Base-by-base conservation (phyloP, 2,113 vertebrate species). In the Sinosuthora webbiana region DNA sequence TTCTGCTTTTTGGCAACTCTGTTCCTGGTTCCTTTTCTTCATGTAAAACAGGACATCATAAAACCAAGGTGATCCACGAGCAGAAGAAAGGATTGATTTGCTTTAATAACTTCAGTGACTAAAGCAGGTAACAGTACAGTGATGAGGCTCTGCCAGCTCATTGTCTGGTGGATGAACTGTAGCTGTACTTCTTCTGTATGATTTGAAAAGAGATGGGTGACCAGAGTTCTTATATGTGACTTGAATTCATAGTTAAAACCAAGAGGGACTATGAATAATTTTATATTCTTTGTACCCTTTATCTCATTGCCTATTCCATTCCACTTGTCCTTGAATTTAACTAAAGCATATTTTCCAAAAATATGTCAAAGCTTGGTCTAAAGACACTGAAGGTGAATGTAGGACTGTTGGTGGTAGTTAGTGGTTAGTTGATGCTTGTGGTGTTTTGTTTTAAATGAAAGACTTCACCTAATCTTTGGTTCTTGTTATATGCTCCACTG, bases 1-100 rank as follows among this genome's bases (percentile, higher is more conserved):
- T 71, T 82, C 77, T 95, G 55, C 81, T 93, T 91, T 95, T 92
- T 89, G 95, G 88, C 90, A 87, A 92, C 60, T 90, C 80, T 73
- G 21, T 94, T 91, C 78, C 90, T 87, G 42, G 77, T 89, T 93
- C 69, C 65, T 85, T 96, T 92, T 75, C 87, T 94, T 91, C 70
- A n/a, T 63, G 11, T 95, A 78, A 84, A 93, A 75, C 74, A 87
- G 78, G 50, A 71, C 78, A 59, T 82, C 87, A 82, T 91, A 95
- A 93, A 89, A 67, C 30, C 73, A 93, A 84, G 52, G 69, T 87
- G 90, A 84, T 82, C 78, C 56, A 62, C 42, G 5, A 78, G 69
- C 74, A 74, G 94, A 87, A 93, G 85, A 87, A 93, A 84, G 60
- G 56, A 84, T 35, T 84, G 69, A 35, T 87, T 95, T 93, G 78